Percentiles rank a stretch among this genome's conserved stretches.
phyloP scores from a whole-genome alignment of 1,140 invertebrate species.

The Stegodyphus mimosarum region DNA sequence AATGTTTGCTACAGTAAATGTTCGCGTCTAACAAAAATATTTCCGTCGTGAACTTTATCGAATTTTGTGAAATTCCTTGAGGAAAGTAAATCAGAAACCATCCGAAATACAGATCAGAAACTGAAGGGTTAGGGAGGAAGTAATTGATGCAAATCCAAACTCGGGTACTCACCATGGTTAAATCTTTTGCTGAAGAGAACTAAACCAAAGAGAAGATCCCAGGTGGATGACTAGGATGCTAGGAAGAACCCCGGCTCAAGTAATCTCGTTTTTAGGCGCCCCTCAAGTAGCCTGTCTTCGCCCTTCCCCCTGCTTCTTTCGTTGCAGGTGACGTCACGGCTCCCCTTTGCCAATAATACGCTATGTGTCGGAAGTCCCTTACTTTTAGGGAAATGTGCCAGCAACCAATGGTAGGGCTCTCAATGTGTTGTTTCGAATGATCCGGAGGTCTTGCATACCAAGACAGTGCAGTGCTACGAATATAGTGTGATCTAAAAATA shows the following conservation, averaged over 20 bases:
- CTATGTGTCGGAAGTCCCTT: slow-evolving; percentile 29
- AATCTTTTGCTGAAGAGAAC: slow-evolving; percentile 10
- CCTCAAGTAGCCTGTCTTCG: slow-evolving; percentile 44
- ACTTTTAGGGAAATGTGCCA: slow-evolving; percentile 55
- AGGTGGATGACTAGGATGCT: slow-evolving; percentile 39
- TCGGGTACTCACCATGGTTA: slow-evolving; percentile 50
- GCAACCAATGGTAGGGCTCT: background rate
- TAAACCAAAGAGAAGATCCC: slow-evolving; percentile 35
- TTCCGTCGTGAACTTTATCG: background rate
- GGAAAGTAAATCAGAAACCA: background rate
- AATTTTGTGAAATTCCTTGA: background rate
- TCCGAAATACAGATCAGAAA: background rate
- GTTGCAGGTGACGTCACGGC: slow-evolving; percentile 33
- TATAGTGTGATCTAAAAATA: slow-evolving; percentile 55
- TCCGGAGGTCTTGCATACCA: slow-evolving; percentile 27
- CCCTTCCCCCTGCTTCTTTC: background rate
- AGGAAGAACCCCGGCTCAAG: slow-evolving; percentile 23
- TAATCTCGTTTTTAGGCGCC: slow-evolving; percentile 36
- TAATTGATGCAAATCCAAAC: background rate
- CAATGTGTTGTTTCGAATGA: background rate
- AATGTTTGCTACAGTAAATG: background rate
- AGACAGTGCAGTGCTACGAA: slow-evolving; percentile 21
- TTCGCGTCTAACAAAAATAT: background rate
- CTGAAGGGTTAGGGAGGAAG: background rate
- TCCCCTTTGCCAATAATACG: slow-evolving; percentile 54